Conservation (phyloP, 2,797 vertebrate species). For the Pristis pectinata region DNA sequence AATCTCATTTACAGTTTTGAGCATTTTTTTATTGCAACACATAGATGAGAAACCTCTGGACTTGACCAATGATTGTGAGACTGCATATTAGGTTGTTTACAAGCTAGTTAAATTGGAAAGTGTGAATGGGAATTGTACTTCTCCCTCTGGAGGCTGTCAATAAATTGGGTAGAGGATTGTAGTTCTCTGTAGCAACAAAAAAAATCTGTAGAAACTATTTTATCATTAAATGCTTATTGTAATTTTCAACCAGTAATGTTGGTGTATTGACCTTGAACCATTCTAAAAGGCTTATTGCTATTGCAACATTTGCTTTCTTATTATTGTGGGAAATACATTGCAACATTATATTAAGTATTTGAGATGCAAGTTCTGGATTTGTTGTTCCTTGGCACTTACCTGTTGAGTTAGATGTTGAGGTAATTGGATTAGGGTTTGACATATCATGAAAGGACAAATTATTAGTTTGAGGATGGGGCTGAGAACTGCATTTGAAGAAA, state of each 20-base stretch:
- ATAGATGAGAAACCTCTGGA: background rate
- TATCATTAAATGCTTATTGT: constrained; percentile 5
- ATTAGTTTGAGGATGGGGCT: background rate
- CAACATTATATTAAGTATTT: background rate
- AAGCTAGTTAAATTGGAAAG: background rate
- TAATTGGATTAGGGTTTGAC: background rate
- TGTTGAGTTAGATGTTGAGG: background rate
- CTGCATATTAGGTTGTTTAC: background rate
- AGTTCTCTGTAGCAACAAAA: background rate
- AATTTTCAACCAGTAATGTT: background rate
- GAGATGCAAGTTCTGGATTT: background rate
- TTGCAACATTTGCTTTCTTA: background rate
- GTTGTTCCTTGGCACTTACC: background rate
- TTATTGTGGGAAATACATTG: background rate
- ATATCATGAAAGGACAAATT: background rate
- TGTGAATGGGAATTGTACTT: background rate
- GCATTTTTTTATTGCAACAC: constrained; percentile 20
- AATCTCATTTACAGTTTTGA: background rate
- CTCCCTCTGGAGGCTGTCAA: background rate
- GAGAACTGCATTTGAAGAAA: background rate
- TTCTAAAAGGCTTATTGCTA: background rate
- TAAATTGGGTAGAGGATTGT: background rate
- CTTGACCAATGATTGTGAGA: background rate
- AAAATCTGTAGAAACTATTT: background rate
- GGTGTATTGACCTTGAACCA: background rate